phyloP scores from a whole-genome alignment of 2,888 invertebrate species.

The Bellardia bayeri region DNA sequence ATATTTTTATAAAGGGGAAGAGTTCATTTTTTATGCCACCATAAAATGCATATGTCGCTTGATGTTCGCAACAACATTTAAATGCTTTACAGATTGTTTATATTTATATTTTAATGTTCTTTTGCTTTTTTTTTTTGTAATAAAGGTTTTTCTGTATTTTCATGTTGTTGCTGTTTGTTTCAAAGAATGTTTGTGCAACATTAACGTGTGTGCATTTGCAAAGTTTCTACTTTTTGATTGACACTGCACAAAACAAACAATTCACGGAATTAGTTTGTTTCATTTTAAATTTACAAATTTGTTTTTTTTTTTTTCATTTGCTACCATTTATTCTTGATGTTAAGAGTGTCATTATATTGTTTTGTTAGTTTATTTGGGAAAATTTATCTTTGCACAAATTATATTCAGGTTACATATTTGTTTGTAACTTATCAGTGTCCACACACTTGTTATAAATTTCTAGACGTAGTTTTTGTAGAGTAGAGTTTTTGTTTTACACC shows the following conservation, averaged over 20 bases:
- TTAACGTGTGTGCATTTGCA: constrained; percentile 20
- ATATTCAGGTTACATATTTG: not conserved
- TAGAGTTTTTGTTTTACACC: not conserved
- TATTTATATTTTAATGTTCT: constrained; percentile 62
- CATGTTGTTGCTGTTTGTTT: constrained; percentile 9
- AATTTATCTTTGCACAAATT: not conserved
- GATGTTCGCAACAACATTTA: constrained; percentile 83
- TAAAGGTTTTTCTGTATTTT: constrained; percentile 66
- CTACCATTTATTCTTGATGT: not conserved
- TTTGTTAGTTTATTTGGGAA: not conserved
- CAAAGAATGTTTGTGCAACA: not conserved
- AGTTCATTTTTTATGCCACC: constrained; percentile 74
- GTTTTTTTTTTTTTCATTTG: constrained; percentile 4
- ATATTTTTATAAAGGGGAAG: constrained; percentile 12
- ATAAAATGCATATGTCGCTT: constrained; percentile 83
- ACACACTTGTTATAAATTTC: not conserved
- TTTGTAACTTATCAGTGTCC: not conserved
- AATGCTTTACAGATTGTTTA: constrained; percentile 76
- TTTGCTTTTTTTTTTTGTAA: constrained; percentile 29
- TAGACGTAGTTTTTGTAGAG: not conserved
- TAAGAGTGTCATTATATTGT: not conserved
- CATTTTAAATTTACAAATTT: constrained; percentile 33
- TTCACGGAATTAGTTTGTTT: constrained; percentile 19
- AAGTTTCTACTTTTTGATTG: constrained; percentile 59
- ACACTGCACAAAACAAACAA: constrained; percentile 25